These are phyloP conservation scores for Parazoanthus darwini DNA, from an alignment of 92 coral and sea anemone species.

Conservation along the genomic window DNA sequence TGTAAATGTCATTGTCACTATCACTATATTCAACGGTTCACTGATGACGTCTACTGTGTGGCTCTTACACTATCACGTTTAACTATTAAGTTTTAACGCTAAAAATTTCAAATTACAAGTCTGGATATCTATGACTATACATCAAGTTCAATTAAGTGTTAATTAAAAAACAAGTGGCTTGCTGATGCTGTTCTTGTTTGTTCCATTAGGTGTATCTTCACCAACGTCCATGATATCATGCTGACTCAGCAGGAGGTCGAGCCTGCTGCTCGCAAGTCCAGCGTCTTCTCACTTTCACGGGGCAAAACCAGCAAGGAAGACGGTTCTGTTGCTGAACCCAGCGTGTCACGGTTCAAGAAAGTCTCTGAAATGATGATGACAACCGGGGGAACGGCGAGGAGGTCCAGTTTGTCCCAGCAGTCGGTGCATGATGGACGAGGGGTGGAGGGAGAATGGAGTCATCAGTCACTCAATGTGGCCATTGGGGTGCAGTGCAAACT, in stretches of 20 bases:
- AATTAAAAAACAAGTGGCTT: background rate
- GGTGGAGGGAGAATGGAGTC: slow-evolving; percentile 74
- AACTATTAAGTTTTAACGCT: too few species aligned
- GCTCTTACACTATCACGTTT: too few species aligned
- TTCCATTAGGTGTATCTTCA: slow-evolving; percentile 65
- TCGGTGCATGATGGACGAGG: slow-evolving; percentile 52
- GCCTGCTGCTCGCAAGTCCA: slow-evolving; percentile 33
- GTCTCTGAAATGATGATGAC: slow-evolving; percentile 55
- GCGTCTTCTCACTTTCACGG: slow-evolving; percentile 42
- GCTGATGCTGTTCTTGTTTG: background rate
- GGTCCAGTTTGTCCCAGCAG: slow-evolving; percentile 44
- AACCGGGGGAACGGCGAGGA: slow-evolving; percentile 28
- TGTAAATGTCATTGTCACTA: background rate
- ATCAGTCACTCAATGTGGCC: slow-evolving; percentile 74
- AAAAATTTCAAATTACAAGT: too few species aligned
- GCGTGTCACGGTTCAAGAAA: slow-evolving; percentile 48
- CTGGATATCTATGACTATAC: too few species aligned
- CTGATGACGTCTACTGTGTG: too few species aligned
- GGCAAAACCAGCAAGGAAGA: slow-evolving; percentile 42
- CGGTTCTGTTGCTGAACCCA: background rate
- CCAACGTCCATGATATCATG: slow-evolving; percentile 66
- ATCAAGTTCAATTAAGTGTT: too few species aligned
- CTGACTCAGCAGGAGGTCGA: slow-evolving; percentile 67
- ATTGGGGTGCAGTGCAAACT: slow-evolving; percentile 79
- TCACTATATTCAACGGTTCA: background rate